Evolutionary conservation across 2,113 vertebrate genomes (phyloP).

Genomic region (Lipophrys pholis): DNA sequence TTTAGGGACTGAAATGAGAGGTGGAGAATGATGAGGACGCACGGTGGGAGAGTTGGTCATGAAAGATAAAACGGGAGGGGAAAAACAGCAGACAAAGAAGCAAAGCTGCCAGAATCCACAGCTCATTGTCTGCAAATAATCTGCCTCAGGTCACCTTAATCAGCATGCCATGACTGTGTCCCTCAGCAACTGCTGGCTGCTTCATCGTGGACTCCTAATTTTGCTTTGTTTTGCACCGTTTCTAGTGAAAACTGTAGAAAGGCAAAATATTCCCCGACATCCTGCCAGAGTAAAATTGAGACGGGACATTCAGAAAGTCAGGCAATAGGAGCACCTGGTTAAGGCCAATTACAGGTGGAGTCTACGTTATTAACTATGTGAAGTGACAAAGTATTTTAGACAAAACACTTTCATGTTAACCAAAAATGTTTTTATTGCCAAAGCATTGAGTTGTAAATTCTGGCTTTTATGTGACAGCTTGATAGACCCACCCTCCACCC

Average conservation of each 20-base stretch:
- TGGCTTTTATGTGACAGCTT: not conserved
- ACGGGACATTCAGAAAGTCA: not conserved
- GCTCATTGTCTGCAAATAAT: constrained; percentile 59
- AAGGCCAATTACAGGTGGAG: not conserved
- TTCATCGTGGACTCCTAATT: constrained; percentile 6
- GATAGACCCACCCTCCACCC: not conserved
- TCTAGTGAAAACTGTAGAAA: not conserved
- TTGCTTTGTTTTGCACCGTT: not conserved
- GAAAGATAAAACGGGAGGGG: constrained; percentile 3
- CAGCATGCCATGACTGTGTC: constrained; percentile 1
- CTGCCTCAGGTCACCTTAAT: constrained; percentile 55
- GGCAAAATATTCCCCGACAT: not conserved
- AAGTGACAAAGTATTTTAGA: too few species aligned
- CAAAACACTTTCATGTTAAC: too few species aligned
- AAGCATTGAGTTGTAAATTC: too few species aligned
- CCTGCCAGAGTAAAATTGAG: not conserved
- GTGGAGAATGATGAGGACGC: constrained; percentile 27
- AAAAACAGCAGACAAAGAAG: not conserved
- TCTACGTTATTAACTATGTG: too few species aligned
- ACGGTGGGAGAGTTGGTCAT: constrained; percentile 22
- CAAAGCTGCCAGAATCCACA: constrained; percentile 45
- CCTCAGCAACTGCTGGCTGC: constrained; percentile 7
- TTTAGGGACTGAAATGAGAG: constrained; percentile 26
- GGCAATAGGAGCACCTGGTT: not conserved
- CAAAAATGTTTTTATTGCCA: not conserved